phyloP scores from a whole-genome alignment of 2,113 vertebrate species.

The Pipra filicauda region DNA sequence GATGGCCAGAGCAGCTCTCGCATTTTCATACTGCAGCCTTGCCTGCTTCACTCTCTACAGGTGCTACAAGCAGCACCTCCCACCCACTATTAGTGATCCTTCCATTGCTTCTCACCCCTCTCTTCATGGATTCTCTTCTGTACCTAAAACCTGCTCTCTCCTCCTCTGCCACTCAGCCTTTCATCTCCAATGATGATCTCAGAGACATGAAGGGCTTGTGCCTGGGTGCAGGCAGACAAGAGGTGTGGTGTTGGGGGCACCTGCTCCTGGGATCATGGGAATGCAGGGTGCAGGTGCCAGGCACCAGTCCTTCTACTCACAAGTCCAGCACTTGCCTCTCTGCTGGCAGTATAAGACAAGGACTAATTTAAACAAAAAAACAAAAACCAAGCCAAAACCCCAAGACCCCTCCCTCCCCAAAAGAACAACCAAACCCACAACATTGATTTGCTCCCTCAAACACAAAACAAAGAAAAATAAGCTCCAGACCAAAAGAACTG shows the following conservation, averaged over 20 bases:
- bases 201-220: neutral
- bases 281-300: neutral
- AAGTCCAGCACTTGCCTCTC: neutral
- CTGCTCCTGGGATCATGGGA: neutral
- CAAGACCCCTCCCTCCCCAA: fast-evolving
- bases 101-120: neutral
- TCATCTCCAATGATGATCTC: neutral
- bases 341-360: neutral
- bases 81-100: fast-evolving
- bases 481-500: neutral
- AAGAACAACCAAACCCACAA: neutral
- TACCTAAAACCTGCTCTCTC: neutral
- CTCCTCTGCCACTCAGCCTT: neutral
- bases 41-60: neutral
- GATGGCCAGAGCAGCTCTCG: neutral
- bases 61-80: neutral
- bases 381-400: neutral
- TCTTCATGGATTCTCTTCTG: neutral
- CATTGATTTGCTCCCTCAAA: fast-evolving
- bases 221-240: neutral
- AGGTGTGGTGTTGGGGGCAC: neutral
- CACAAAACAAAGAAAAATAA: neutral
- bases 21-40: neutral
- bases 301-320: neutral
- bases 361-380: neutral